Evolutionary conservation across 2,888 invertebrate species (phyloP), one percentile per base, ranked within the genome.

Genomic region (Synergus laeviventris): DNA sequence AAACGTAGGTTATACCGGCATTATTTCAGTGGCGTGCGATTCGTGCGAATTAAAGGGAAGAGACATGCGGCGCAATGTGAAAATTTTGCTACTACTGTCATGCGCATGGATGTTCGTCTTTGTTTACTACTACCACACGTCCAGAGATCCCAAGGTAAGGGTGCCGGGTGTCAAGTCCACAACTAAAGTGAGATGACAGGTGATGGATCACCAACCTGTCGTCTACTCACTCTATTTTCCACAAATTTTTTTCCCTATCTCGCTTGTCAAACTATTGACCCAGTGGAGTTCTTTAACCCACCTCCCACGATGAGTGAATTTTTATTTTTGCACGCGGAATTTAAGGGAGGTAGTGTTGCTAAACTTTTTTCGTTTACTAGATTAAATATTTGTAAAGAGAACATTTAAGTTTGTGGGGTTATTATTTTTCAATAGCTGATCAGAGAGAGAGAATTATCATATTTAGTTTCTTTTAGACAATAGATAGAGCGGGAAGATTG

Each of bases 41-140:
- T 62, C 8, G 24, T 42, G 49, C 21, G 64, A 45, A 73, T 14
- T 60, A 8, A 73, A 42, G 54, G 54, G n/a, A 54, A 74, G 77
- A 80, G 87, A 85, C 85, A 94, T 94, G 93, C 91, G 93, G 89
- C 92, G 94, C 82, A 94, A 94, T 91, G 92, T 93, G 84, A 94
- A 94, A 91, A 92, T 94, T 87, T 91, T 94, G 86, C 90, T 93
- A 83, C 90, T 93, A 81, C 92, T 94, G 86, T 93, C 93, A 84
- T 92, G 93, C 89, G 92, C 93, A 83, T 94, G 94, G 94, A 93
- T 94, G 93, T 93, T 93, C 90, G 93, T 92, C 85, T 92, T 94
- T 87, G 92, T 94, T 91, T 94, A 93, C 91, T 94, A 94, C 88
- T 91, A 93, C 81, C 93, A 93, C 89, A 92, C 92, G 77, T 92